A percentile compares a stretch with the other conserved stretches of the same genome.
phyloP scores from a whole-genome alignment of 2,888 invertebrate genomes.

The Lamellibrachia satsuma region DNA sequence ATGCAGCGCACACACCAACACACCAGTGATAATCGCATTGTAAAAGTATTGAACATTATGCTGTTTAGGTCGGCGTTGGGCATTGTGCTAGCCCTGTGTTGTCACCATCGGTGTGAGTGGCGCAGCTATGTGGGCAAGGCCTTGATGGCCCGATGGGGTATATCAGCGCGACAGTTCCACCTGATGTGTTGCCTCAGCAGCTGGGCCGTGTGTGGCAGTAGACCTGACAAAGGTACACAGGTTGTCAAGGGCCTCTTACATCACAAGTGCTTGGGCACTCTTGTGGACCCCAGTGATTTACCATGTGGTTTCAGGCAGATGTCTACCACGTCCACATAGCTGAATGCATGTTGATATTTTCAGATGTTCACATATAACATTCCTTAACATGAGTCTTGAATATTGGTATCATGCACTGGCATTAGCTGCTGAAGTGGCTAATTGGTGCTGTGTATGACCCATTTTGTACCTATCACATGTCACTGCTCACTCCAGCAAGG shows the following conservation, averaged over 20 bases:
- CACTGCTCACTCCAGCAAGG: no score
- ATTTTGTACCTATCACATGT: no score
- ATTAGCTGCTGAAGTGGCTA: no score
- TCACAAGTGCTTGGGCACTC: no score
- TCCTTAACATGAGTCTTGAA: background rate
- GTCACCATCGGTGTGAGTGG: conserved; percentile 87
- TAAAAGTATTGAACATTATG: background rate
- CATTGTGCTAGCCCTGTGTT: conserved; percentile 85
- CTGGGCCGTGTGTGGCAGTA: conserved; percentile 83
- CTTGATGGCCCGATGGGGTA: conserved; percentile 68
- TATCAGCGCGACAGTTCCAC: conserved; percentile 73
- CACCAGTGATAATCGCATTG: no score
- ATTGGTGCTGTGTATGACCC: no score
- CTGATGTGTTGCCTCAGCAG: conserved; percentile 83
- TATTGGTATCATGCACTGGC: background rate
- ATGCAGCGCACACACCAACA: no score
- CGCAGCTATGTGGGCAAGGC: conserved; percentile 75
- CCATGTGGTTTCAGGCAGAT: background rate
- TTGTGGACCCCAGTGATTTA: background rate
- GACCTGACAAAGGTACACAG: background rate
- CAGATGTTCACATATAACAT: background rate
- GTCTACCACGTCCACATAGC: background rate
- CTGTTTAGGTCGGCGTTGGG: conserved; percentile 39
- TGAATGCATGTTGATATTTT: background rate
- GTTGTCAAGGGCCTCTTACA: no score